A percentile compares a stretch with the other conserved stretches of the same genome.
phyloP scores from a whole-genome alignment of 2,888 invertebrate genomes.

The Pycnomerus fuliginosus region DNA sequence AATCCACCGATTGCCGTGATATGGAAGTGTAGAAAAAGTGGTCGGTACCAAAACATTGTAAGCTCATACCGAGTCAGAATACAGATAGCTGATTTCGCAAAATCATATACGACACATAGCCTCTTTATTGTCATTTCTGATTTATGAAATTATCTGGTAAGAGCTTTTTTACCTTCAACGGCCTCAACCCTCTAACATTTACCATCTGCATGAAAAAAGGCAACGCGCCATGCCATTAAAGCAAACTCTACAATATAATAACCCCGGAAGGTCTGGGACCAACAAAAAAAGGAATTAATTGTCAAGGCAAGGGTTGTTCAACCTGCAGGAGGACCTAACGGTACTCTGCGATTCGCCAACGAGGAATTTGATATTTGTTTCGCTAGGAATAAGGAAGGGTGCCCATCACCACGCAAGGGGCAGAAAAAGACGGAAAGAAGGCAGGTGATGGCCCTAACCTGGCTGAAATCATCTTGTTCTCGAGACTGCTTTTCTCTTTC shows the following conservation, averaged over 20 bases:
- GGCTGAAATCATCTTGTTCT: conserved; percentile 21
- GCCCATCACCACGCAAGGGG: conserved; percentile 6
- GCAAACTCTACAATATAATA: no score
- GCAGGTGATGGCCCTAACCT: conserved; percentile 23
- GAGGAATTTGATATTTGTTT: conserved; percentile 39
- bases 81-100: conserved; percentile 14
- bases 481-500: conserved; percentile 43
- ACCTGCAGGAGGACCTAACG: conserved; percentile 45
- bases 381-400: conserved; percentile 16
- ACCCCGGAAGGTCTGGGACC: conserved; percentile 34
- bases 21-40: conserved; percentile 21
- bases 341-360: conserved; percentile 44
- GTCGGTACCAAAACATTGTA: conserved; percentile 23
- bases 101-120: conserved; percentile 15
- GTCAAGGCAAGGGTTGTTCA: conserved; percentile 46
- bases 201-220: no score
- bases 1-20: conserved; percentile 34
- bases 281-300: conserved; percentile 24
- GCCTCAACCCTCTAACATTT: no score
- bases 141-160: no score
- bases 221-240: no score
- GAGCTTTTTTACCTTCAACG: no score
- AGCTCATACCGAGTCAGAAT: conserved; percentile 18
- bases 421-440: conserved; percentile 15
- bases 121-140: conserved; percentile 17